A percentile compares a stretch with the other conserved stretches of the same genome.
Evolutionary conservation across 2,888 invertebrate species (phyloP).

Genomic region (Yponomeuta sedellus): DNA sequence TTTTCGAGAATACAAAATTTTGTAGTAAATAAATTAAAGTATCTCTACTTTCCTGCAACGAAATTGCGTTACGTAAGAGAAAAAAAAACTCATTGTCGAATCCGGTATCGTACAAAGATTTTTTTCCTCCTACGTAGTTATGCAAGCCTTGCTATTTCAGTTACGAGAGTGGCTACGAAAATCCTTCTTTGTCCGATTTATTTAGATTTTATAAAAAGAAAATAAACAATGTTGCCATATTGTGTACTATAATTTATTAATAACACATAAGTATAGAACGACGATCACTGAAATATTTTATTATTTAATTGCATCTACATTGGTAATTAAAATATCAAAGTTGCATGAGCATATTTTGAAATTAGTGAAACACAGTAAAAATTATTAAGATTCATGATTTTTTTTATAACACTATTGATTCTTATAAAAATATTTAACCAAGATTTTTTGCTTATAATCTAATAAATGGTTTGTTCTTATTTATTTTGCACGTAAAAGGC

Average conservation of each 20-base stretch:
- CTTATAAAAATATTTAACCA: background rate
- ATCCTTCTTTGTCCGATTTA: no score
- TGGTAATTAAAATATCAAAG: background rate
- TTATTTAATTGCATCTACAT: background rate
- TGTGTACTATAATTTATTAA: background rate
- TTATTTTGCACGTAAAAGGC: slow-evolving; percentile 1
- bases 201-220: background rate
- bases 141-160: no score
- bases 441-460: background rate
- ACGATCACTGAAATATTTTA: no score
- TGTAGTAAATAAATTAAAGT: no score
- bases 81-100: no score
- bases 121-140: no score
- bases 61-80: no score
- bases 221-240: background rate
- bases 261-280: background rate
- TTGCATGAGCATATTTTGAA: background rate
- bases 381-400: background rate
- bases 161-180: no score
- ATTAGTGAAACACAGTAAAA: background rate
- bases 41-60: no score
- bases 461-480: background rate
- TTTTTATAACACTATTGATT: background rate
- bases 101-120: no score
- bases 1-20: no score